phyloP scores from a whole-genome alignment of 2,888 invertebrate genomes.

The Anaspis maculata region DNA sequence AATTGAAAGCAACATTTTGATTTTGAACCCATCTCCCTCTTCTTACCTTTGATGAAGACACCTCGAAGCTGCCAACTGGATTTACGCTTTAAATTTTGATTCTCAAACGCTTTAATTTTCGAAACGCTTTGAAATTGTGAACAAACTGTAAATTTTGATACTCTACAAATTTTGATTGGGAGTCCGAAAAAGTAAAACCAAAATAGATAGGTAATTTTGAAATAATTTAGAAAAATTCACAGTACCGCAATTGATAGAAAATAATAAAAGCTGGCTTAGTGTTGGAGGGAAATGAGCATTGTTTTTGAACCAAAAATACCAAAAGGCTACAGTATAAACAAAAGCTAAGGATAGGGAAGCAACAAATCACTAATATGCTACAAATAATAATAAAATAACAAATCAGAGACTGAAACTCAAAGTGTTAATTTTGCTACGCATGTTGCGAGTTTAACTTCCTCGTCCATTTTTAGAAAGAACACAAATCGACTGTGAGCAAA shows the following conservation, averaged over 20 bases:
- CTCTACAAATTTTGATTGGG: not conserved
- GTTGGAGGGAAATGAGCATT: too few relatives aligned
- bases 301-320: too few relatives aligned
- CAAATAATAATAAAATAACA: slow-evolving; percentile 23
- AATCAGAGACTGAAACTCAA: slow-evolving; percentile 41
- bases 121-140: not conserved
- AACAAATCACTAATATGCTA: slow-evolving; percentile 17
- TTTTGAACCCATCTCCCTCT: slow-evolving; percentile 38
- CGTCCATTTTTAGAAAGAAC: slow-evolving; percentile 18
- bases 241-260: too few relatives aligned
- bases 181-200: too few relatives aligned
- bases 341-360: slow-evolving; percentile 15
- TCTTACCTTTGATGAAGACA: slow-evolving; percentile 34
- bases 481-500: not conserved
- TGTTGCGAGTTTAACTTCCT: slow-evolving; percentile 27
- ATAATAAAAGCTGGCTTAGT: too few relatives aligned
- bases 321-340: slow-evolving; percentile 13
- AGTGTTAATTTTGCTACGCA: slow-evolving; percentile 40
- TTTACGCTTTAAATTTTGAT: not conserved
- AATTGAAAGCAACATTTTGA: slow-evolving; percentile 30
- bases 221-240: too few relatives aligned
- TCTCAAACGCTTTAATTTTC: not conserved
- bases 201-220: too few relatives aligned
- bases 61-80: not conserved
- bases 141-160: not conserved